Percentiles rank a stretch among this genome's conserved stretches.
Evolutionary conservation across 2,888 invertebrate genomes (phyloP).

Genomic region (Iphiclides podalirius): DNA sequence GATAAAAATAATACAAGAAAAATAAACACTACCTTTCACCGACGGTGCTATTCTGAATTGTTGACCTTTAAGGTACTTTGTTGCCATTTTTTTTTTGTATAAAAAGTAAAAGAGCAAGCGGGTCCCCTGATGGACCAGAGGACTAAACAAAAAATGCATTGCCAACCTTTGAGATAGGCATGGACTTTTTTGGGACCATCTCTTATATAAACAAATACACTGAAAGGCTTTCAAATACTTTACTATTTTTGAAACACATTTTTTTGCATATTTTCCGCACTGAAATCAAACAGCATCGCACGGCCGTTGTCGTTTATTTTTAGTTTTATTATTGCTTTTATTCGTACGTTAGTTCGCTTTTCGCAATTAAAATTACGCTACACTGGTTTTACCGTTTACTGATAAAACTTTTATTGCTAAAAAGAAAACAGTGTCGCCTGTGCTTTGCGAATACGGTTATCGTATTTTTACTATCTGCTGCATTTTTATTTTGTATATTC

Average conservation of each 20-base stretch:
- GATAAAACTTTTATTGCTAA: constrained; percentile 17
- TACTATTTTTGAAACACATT: not conserved
- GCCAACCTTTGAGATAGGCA: too few species aligned
- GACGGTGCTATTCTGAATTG: too few species aligned
- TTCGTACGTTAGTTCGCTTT: constrained; percentile 10
- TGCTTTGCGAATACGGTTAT: constrained; percentile 12
- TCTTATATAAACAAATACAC: too few species aligned
- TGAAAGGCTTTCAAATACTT: too few species aligned
- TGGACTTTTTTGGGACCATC: too few species aligned
- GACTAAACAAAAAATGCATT: too few species aligned
- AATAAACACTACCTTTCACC: too few species aligned
- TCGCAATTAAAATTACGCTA: constrained; percentile 22
- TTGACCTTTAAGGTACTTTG: too few species aligned
- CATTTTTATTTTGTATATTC: constrained; percentile 6
- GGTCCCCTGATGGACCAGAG: too few species aligned
- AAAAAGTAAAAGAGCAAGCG: too few species aligned
- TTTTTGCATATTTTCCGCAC: not conserved
- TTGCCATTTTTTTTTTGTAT: too few species aligned
- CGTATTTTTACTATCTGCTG: constrained; percentile 8
- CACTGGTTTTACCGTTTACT: constrained; percentile 15
- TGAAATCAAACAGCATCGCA: not conserved
- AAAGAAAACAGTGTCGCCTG: constrained; percentile 13
- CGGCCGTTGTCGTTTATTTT: constrained; percentile 5
- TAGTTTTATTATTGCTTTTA: constrained; percentile 5
- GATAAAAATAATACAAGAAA: too few species aligned